Base-by-base conservation (phyloP, 2,888 invertebrate genomes). In the Scaptomyza polygonia region DNA sequence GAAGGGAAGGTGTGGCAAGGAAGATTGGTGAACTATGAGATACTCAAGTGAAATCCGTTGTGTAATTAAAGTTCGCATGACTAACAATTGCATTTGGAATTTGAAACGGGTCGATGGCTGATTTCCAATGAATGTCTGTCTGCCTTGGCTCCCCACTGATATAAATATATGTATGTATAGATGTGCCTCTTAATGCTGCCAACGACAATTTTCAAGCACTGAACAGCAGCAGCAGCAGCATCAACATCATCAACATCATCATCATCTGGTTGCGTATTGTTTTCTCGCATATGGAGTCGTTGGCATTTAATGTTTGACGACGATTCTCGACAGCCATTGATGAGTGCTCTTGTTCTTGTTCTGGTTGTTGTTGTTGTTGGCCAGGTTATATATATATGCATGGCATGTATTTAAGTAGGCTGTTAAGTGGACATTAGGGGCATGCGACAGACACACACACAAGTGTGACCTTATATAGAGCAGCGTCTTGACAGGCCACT, bases 371-470 rank as follows among this genome's bases (percentile, higher is more conserved):
- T 14, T 40, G 44, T 27, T 42, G 21, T 34, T 29, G 18, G 40
- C 45, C 78, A 78, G 75, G 65, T 85, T 80, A 25, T 36, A 49
- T 80, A 25, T 36, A 49, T 75, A 86, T 77, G 87, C 85, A 84
- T 62, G 85, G 67, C 79, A 81, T 81, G 81, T 84, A 64, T 84
- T 86, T 76, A 86, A 86, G 85, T 84, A 84, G 87, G 85, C 85
- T 75, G 85, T 68, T 78, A 81, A 86, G 87, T 86, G 85, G 81
- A 81, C 87, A 84, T 82, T 84, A 81, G 81, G 81, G 85, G 81
- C 87, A 82, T 78, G 69, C 78, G 68, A 67, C 69, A 63, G 56
- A 65, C 74, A 66, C 77, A 34, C 73, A 77, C 66, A 79, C 70
- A 77, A 71, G 68, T 74, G 74, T 67, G 84, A 82, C 87, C 81